A percentile compares a stretch with the other conserved stretches of the same genome.
phyloP scores from a whole-genome alignment of 2,113 vertebrate species.

The Pampusana beccarii region DNA sequence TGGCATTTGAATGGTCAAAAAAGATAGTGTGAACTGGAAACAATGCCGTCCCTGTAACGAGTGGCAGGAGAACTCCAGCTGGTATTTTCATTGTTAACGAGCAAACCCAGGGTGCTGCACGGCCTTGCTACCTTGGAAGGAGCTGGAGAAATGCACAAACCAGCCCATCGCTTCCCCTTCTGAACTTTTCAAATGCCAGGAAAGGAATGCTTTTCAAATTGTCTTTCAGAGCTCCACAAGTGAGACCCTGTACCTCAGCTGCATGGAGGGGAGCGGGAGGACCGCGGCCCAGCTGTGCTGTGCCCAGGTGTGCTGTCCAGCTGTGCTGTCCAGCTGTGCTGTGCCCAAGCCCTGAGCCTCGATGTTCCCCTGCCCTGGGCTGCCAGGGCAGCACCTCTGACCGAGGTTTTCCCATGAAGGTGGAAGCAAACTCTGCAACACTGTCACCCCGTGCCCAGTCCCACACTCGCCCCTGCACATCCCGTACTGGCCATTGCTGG shows the following conservation, averaged over 20 bases:
- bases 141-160: background rate
- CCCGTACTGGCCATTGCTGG: background rate
- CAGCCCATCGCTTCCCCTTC: conserved; percentile 1
- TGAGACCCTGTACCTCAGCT: background rate
- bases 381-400: background rate
- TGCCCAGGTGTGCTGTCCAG: background rate
- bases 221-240: background rate
- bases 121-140: conserved; percentile 31
- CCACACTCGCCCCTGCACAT: background rate
- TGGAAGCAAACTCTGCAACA: background rate
- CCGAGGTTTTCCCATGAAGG: background rate
- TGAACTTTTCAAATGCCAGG: conserved; percentile 14
- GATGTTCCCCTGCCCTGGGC: background rate
- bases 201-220: background rate
- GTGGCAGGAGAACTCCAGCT: conserved; percentile 73
- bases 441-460: background rate
- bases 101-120: conserved; percentile 27
- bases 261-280: no score
- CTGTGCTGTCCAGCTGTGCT: background rate
- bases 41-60: conserved; percentile 81
- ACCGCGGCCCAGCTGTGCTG: background rate
- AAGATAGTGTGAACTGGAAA: conserved; percentile 82
- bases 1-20: conserved; percentile 86
- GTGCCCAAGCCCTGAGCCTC: no score
- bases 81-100: conserved; percentile 72